Base-by-base conservation (phyloP, 1,140 invertebrate species). In the Mesaphorura yosii region DNA sequence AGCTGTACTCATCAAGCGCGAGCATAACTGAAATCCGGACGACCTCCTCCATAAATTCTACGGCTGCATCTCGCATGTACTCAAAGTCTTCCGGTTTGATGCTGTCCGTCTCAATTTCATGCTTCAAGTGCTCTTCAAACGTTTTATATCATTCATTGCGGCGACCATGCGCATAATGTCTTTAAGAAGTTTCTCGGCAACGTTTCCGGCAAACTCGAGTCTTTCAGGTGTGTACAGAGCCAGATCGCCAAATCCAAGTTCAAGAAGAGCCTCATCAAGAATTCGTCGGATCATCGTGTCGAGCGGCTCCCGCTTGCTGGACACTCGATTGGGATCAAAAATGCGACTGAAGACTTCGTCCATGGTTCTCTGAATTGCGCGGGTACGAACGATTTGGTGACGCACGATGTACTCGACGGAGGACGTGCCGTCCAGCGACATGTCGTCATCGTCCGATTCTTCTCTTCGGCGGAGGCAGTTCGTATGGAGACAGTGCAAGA, bases 371-470 rank as follows among this genome's bases (percentile, higher is more conserved):
- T n/a, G n/a, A n/a, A n/a, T n/a, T n/a, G n/a, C n/a, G n/a, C 49
- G 41, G 23, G 58, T 55, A 6, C 57, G 25, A 2, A 53, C 25
- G 2, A 56, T 4, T 0, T 41, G 31, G 27, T 50, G 46, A 20
- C 60, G 23, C 3, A 55, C 53, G 26, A 50, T 25, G 29, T 52
- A 58, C 49, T 62, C 60, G 5, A 62, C 60, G 2, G 60, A 39
- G 2, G 56, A 48, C 7, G 56, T 57, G 17, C 53, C 48, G 7
- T 17, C 0, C 2, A 62, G 27, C 7, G 55, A 61, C 10, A 38
- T 23, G 10, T 53, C 44, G 15, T 44, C 49, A 3, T 48, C 53
- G n/a, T n/a, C n/a, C 0, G 34, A 28, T 1, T 31, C 40, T 20
- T 51, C 48, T 22, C 40, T 50, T 20, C 25, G 37, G 3, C n/a